Conservation (phyloP, 2,113 vertebrate species). For the Plecotus auritus region DNA sequence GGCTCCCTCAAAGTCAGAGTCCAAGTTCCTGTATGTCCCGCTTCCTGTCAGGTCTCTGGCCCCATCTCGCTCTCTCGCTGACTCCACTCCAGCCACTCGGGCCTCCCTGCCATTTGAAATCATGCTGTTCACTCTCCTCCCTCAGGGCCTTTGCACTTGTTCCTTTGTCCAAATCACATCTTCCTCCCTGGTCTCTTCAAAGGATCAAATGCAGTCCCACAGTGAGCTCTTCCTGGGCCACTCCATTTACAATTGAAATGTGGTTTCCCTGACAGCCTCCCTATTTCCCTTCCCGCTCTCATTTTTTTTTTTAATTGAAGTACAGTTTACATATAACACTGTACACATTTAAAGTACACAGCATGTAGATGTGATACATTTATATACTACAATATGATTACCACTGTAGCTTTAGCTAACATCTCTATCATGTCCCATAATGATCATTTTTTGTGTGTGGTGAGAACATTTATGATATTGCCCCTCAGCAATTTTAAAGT, state of each 20-base stretch:
- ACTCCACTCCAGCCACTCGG: neutral
- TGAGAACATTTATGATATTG: neutral
- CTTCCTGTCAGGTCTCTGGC: neutral
- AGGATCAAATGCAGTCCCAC: neutral
- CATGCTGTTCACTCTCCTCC: neutral
- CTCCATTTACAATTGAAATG: neutral
- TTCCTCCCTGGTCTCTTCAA: neutral
- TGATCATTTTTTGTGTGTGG: neutral
- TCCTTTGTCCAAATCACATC: neutral
- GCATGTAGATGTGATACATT: neutral
- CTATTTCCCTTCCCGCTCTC: neutral
- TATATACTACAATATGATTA: neutral
- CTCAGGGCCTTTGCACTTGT: neutral
- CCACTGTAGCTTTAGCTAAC: neutral
- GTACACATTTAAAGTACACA: neutral
- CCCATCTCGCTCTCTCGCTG: neutral
- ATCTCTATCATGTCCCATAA: neutral
- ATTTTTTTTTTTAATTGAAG: neutral
- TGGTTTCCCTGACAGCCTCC: neutral
- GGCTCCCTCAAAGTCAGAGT: neutral
- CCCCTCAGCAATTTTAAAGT: neutral
- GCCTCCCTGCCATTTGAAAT: neutral
- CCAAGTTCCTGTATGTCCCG: neutral
- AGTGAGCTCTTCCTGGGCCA: neutral
- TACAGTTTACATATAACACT: neutral